Evolutionary conservation across 1,140 invertebrate genomes (phyloP), one percentile per base, ranked within the genome.

Genomic region (Zaprionus inermis): DNA sequence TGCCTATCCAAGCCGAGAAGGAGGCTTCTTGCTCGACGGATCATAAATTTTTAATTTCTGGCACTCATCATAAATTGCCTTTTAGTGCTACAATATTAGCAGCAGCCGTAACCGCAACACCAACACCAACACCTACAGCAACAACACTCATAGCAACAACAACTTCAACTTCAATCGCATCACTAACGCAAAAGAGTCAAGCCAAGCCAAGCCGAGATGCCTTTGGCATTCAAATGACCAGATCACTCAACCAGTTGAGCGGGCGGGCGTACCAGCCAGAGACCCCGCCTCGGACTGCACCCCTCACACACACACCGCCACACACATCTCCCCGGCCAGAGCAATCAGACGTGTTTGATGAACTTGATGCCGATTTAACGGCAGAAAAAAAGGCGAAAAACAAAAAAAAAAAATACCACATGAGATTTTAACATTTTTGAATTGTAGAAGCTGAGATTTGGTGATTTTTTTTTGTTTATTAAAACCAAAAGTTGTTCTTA

Each of bases 141-240:
- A 20, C 12, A 38, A 54, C 14, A 63, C 5, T 6, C 52, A 16
- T 46, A 1, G 10, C 44, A n/a, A 24, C 34, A 52, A 34, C n/a
- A 56, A 56, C 18, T 16, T 32, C 12, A 30, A 34, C 18, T 56
- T 56, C 56, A 79, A 18, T 61, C 58, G 69, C 44, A 49, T 49
- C 64, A 65, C 64, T 71, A 56, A 58, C 32, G 36, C 32, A 69
- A 89, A 88, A 83, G 72, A 75, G 77, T 77, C 78, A 70, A 57
- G 77, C 65, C 44, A 49, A 49, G 44, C 9, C 38, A n/a, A 41
- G 38, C 38, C 38, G 38, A 16, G 75, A 89, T 89, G 84, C 84
- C 84, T 88, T 88, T 88, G 84, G 84, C 84, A 88, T 84, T 88
- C 84, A 88, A 88, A 88, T 89, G 79, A 77, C 65, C 77, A 78